phyloP scores from a whole-genome alignment of 2,113 vertebrate species.

The Periophthalmus modestus region DNA sequence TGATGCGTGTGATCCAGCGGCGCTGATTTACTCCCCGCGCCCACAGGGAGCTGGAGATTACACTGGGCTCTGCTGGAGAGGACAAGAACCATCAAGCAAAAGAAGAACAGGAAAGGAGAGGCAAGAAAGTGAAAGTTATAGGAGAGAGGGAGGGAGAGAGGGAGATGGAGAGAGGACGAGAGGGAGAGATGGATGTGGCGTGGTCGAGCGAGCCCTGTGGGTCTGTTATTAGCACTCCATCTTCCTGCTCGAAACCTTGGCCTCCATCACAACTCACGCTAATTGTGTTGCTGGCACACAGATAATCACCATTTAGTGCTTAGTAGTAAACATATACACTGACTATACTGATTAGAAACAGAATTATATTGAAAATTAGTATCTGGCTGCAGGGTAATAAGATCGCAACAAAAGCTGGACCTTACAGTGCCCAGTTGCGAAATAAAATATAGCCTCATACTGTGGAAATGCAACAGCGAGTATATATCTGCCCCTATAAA shows the following conservation, averaged over 20 bases:
- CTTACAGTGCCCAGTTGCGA: conserved; percentile 6
- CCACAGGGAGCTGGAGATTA: conserved; percentile 71
- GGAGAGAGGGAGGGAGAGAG: not conserved
- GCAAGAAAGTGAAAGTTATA: conserved; percentile 17
- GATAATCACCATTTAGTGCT: conserved; percentile 42
- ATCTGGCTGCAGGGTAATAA: not conserved
- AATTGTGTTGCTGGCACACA: conserved; percentile 41
- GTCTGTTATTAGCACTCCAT: conserved; percentile 51
- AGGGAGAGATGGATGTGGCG: conserved; percentile 43
- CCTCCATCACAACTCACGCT: conserved; percentile 52
- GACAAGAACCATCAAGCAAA: conserved; percentile 49
- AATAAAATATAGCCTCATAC: not conserved
- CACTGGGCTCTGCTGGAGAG: conserved; percentile 56
- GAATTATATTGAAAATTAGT: conserved; percentile 1
- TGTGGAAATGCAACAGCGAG: not conserved
- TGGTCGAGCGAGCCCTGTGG: conserved; percentile 54
- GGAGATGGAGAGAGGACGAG: conserved; percentile 16
- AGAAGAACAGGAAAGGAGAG: conserved; percentile 38
- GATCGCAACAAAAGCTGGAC: conserved; percentile 22
- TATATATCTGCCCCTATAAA: not conserved
- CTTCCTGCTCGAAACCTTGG: conserved; percentile 49
- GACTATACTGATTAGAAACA: conserved; percentile 5
- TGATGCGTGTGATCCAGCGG: conserved; percentile 78
- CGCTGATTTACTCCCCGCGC: conserved; percentile 76
- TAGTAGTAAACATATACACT: conserved; percentile 12